A percentile compares a stretch with the other conserved stretches of the same genome.
phyloP scores from a whole-genome alignment of 2,113 vertebrate species.

The Aptenodytes patagonicus region DNA sequence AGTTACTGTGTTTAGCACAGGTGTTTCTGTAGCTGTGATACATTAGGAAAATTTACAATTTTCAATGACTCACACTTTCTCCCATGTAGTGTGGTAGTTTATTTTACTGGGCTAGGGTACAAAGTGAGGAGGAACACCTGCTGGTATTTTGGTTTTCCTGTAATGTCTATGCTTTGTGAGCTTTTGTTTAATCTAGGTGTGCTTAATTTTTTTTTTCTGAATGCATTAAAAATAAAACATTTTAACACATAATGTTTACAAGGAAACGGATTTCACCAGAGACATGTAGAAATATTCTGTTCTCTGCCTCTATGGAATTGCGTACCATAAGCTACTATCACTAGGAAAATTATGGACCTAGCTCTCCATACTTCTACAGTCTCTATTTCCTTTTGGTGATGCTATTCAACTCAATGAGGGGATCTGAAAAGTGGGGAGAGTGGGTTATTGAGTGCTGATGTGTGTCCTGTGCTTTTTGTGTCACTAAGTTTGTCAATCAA shows the following conservation, averaged over 20 bases:
- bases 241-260: neutral
- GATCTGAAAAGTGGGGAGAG: neutral
- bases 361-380: neutral
- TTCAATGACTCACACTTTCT: conserved; percentile 44
- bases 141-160: conserved; percentile 39
- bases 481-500: conserved; percentile 10
- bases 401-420: conserved; percentile 6
- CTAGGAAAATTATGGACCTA: neutral
- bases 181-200: conserved; percentile 17
- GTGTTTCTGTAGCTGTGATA: conserved; percentile 56
- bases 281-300: neutral
- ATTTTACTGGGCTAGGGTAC: conserved; percentile 44
- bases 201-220: neutral
- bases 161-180: neutral
- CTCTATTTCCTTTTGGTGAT: neutral
- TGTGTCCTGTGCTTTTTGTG: conserved; percentile 15
- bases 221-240: neutral
- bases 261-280: neutral
- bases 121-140: conserved; percentile 14
- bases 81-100: conserved; percentile 40
- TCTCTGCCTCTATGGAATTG: neutral
- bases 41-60: conserved; percentile 50
- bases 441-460: neutral
- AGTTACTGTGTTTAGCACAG: conserved; percentile 52
- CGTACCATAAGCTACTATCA: neutral